Conservation (phyloP, 2,797 vertebrate genomes). For the Gallinago nigripennis region DNA sequence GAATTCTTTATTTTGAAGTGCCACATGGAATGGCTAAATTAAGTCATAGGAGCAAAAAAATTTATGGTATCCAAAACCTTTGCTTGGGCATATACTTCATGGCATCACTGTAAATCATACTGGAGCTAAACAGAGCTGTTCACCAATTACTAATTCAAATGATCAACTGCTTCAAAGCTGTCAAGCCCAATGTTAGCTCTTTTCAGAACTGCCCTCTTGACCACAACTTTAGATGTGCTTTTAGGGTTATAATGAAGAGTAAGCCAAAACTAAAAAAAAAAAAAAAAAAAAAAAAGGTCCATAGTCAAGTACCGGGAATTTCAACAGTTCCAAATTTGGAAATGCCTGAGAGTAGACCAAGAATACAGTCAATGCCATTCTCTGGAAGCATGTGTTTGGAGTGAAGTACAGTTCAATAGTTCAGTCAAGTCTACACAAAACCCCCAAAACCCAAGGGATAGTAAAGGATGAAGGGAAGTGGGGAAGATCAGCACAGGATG, state of each 20-base stretch:
- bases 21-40: not conserved
- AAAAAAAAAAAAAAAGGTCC: not conserved
- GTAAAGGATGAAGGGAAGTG: not conserved
- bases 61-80: not conserved
- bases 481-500: not conserved
- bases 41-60: not conserved
- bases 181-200: not conserved
- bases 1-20: not conserved
- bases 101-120: constrained; percentile 11
- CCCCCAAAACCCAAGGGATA: rapidly evolving
- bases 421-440: not conserved
- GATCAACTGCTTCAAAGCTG: not conserved
- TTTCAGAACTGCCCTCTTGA: not conserved
- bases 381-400: not conserved
- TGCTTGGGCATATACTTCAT: not conserved
- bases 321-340: not conserved
- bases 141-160: not conserved
- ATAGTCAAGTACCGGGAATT: not conserved
- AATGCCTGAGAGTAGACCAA: not conserved
- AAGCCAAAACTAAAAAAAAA: not conserved
- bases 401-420: not conserved
- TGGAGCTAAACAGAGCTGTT: not conserved
- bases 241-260: not conserved
- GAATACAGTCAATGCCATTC: not conserved
- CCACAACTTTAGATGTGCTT: not conserved